Evolutionary conservation across 2,797 vertebrate genomes (phyloP), one percentile per base, ranked within the genome.

Genomic region (Taenioides sp.): DNA sequence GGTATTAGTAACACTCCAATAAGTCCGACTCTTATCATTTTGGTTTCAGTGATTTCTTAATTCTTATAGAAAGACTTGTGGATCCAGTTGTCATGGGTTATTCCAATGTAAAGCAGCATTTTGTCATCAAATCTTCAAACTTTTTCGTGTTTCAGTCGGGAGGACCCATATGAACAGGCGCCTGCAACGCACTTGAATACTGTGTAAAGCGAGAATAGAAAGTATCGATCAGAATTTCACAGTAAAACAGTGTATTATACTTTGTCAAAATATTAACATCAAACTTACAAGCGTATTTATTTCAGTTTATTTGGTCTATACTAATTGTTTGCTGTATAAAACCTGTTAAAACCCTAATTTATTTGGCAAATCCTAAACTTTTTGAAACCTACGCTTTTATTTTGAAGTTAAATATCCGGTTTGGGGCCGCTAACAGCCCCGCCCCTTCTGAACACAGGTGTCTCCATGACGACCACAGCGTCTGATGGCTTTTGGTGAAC

Each of bases 21-120:
- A 23, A 88, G 67, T 79, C 74, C 86, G 81, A 85, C 54, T 79
- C 75, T 85, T 49, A 66, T 71, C 86, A 91, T 91, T 5, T 52
- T 85, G 50, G 16, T 34, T 75, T 49, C 14, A 37, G 23, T 52
- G 25, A 43, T 25, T 69, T 22, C n/a, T 52, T 69, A 52, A 5
- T 17, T 57, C 43, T 47, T 16, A 47, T 17, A 61, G 59, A 65
- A 17, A 37, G n/a, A 2, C 40, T 43, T 43, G 12, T 12, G 17
- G 2, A 22, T 73, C 78, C 67, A 64, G 3, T 64, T 52, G 0
- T 68, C 34, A 67, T 65, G 66, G 71, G 66, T 78, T 59, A 76
- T 79, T 61, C 64, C 59, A 66, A 49, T 75, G 66, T 69, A 79
- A 72, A 62, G 40, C 3, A n/a, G 55, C 72, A 79, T 85, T 28